These are phyloP conservation scores for Ranitomeya imitator DNA, from an alignment of 2,113 vertebrate species.

Conservation along the genomic window DNA sequence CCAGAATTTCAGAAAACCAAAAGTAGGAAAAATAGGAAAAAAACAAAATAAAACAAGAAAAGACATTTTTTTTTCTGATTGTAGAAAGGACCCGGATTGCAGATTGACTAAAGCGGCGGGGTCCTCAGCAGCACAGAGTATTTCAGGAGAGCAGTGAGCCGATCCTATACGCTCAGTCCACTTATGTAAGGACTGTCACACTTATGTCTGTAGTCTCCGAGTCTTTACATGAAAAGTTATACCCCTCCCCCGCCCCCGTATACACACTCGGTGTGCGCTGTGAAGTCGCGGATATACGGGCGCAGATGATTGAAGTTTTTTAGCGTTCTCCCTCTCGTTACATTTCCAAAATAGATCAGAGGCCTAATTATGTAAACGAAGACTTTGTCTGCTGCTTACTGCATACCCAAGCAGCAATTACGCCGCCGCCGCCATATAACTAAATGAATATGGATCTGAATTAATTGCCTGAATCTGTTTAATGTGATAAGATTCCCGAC, in stretches of 20 bases:
- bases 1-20: too few species aligned
- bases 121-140: not conserved
- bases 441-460: conserved; percentile 44
- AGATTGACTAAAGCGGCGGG: too few species aligned
- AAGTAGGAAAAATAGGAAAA: too few species aligned
- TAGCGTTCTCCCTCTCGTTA: not conserved
- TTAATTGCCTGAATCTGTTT: conserved; percentile 40
- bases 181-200: too few species aligned
- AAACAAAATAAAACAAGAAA: too few species aligned
- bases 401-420: conserved; percentile 30
- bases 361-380: conserved; percentile 40
- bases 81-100: too few species aligned
- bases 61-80: too few species aligned
- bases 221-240: too few species aligned
- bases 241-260: not conserved
- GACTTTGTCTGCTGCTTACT: conserved; percentile 8
- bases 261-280: not conserved
- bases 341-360: conserved; percentile 48
- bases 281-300: not conserved
- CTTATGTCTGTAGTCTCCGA: not conserved
- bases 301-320: conserved; percentile 1
- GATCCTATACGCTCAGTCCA: not conserved
- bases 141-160: not conserved
- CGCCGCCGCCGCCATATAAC: not conserved
- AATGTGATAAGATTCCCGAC: conserved; percentile 27